Evolutionary conservation across 23 tunicate genomes (phyloP).

Genomic region (Trididemnum clinides): DNA sequence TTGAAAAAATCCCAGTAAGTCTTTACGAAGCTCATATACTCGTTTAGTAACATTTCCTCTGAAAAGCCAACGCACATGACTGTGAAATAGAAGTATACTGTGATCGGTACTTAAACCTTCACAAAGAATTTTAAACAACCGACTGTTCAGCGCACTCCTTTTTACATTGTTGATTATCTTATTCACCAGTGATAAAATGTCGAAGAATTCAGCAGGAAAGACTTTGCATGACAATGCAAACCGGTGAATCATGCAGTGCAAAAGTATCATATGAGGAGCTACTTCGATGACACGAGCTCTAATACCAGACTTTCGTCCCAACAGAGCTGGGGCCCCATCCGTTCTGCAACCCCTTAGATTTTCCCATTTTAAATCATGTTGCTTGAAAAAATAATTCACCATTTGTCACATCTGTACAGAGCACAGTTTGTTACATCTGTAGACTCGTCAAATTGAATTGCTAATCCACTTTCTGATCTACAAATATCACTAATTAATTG

Average conservation of each 20-base stretch:
- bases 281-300: constrained; percentile 14
- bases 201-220: constrained; percentile 1
- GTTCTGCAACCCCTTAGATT: constrained; percentile 25
- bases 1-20: neutral
- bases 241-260: constrained; percentile 29
- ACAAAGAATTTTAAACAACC: constrained; percentile 1
- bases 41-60: neutral
- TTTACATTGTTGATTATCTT: constrained; percentile 9
- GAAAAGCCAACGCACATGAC: neutral
- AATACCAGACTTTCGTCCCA: constrained; percentile 14
- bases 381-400: neutral
- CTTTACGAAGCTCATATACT: constrained; percentile 1
- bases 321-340: constrained; percentile 23
- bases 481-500: too few species aligned
- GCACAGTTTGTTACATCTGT: too few species aligned
- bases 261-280: constrained; percentile 15
- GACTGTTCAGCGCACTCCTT: constrained; percentile 17
- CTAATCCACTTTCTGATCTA: too few species aligned
- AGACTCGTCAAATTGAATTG: too few species aligned
- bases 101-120: constrained; percentile 4
- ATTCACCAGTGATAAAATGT: neutral
- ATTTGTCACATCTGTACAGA: too few species aligned
- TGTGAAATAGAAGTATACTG: constrained; percentile 7
- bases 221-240: constrained; percentile 33
- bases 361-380: constrained; percentile 26